These are phyloP conservation scores for Endotricha flammealis DNA, from an alignment of 2,888 invertebrate genomes.

Conservation along the genomic window DNA sequence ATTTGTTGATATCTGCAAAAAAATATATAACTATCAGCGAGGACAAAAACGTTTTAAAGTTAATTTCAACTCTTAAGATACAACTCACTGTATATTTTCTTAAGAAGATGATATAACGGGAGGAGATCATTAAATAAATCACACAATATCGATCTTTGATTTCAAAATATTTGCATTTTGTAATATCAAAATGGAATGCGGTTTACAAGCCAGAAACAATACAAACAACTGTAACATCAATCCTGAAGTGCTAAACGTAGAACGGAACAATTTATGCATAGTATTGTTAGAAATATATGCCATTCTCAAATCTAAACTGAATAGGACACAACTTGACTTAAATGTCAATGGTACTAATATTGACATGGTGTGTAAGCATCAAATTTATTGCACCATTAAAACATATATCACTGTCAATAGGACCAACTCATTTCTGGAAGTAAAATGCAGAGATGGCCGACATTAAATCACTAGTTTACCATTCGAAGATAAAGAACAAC, in stretches of 20 bases:
- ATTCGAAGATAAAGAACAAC: not conserved
- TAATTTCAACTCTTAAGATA: too few relatives aligned
- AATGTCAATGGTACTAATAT: conserved; percentile 27
- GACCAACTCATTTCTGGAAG: conserved; percentile 17
- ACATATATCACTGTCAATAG: conserved; percentile 23
- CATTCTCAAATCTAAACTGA: conserved; percentile 24
- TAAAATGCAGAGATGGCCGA: conserved; percentile 11
- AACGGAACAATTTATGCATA: conserved; percentile 18
- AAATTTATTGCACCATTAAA: conserved; percentile 24
- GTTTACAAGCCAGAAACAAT: conserved; percentile 8
- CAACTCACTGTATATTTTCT: too few relatives aligned
- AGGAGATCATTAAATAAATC: too few relatives aligned
- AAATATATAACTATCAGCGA: too few relatives aligned
- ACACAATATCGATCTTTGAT: too few relatives aligned
- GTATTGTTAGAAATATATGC: conserved; percentile 16
- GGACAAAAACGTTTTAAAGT: too few relatives aligned
- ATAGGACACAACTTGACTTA: conserved; percentile 25
- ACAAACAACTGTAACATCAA: conserved; percentile 10
- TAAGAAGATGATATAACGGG: too few relatives aligned
- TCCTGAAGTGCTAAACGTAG: conserved; percentile 9
- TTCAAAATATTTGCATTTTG: too few relatives aligned
- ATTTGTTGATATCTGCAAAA: too few relatives aligned
- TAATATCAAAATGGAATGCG: too few relatives aligned
- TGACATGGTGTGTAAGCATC: conserved; percentile 15
- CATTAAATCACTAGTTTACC: conserved; percentile 7